phyloP scores from a whole-genome alignment of 2,888 invertebrate species.

The Eueremaeus valkanovi region DNA sequence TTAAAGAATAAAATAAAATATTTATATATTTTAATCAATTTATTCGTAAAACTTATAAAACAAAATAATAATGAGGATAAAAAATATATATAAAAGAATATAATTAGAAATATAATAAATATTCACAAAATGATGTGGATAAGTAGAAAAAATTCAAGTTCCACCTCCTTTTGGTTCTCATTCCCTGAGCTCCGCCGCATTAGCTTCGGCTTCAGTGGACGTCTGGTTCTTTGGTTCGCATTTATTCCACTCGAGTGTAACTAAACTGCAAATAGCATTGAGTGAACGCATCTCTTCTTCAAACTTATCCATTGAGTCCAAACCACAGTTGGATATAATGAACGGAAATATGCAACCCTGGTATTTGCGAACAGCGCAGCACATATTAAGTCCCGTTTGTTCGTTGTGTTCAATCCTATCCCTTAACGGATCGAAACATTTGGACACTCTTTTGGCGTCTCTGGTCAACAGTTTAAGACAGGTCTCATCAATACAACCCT shows the following conservation, averaged over 20 bases:
- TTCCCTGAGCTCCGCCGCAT: constrained; percentile 15
- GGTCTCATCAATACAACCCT: constrained; percentile 39
- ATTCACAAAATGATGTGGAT: not conserved
- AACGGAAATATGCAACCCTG: constrained; percentile 38
- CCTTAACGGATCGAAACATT: constrained; percentile 30
- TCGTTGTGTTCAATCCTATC: constrained; percentile 11
- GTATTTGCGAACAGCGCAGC: constrained; percentile 37
- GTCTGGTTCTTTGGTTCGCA: constrained; percentile 36
- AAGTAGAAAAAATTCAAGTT: too few relatives aligned
- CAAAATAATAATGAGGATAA: too few relatives aligned
- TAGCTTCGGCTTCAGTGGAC: not conserved
- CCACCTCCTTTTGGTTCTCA: not conserved
- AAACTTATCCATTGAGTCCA: constrained; percentile 41
- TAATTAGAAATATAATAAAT: too few relatives aligned
- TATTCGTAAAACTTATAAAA: too few relatives aligned
- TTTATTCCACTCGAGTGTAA: constrained; percentile 37
- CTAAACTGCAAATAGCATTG: constrained; percentile 31
- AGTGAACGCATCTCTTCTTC: constrained; percentile 33
- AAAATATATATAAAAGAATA: too few relatives aligned
- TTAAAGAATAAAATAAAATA: too few relatives aligned
- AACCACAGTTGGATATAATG: constrained; percentile 36
- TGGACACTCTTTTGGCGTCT: constrained; percentile 13
- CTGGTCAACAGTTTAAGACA: constrained; percentile 25
- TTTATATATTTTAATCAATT: too few relatives aligned
- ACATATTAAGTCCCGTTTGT: constrained; percentile 33